These are phyloP conservation scores for Cottoperca gobio DNA, from an alignment of 2,797 vertebrate species.

Conservation along the genomic window DNA sequence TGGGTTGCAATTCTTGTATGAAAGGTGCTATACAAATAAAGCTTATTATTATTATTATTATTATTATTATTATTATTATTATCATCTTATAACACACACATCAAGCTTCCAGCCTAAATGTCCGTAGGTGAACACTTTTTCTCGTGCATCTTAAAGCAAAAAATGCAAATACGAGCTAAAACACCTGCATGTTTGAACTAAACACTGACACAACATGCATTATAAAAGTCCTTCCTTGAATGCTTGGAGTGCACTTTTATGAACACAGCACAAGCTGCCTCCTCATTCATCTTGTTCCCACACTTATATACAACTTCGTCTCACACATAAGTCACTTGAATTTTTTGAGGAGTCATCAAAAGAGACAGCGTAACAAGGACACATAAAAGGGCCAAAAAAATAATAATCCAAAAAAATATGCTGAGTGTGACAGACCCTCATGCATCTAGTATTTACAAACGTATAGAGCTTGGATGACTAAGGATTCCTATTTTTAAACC, in stretches of 20 bases:
- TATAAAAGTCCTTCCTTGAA: neutral
- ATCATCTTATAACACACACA: neutral
- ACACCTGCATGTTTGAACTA: constrained; percentile 8
- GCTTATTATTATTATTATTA: no score
- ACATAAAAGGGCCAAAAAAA: constrained; percentile 45
- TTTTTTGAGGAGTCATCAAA: constrained; percentile 55
- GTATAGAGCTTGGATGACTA: constrained; percentile 50
- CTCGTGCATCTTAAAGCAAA: neutral
- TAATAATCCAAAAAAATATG: constrained; percentile 44
- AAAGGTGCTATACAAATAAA: no score
- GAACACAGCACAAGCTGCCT: constrained; percentile 25
- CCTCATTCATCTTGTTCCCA: constrained; percentile 31
- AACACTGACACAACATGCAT: neutral
- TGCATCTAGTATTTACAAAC: constrained; percentile 59
- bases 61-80: no score
- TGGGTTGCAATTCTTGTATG: no score
- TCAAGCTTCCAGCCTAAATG: constrained; percentile 1
- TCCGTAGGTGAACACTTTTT: neutral
- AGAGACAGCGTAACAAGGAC: constrained; percentile 29
- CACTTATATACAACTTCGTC: constrained; percentile 18
- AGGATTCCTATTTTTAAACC: constrained; percentile 64
- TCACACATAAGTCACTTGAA: constrained; percentile 25
- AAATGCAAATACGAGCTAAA: constrained; percentile 5
- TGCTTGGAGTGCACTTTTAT: constrained; percentile 17
- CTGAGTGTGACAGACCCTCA: constrained; percentile 54